Evolutionary conservation across 2,797 vertebrate species (phyloP), one percentile per base, ranked within the genome.

Genomic region (Brachyalestes nurse): DNA sequence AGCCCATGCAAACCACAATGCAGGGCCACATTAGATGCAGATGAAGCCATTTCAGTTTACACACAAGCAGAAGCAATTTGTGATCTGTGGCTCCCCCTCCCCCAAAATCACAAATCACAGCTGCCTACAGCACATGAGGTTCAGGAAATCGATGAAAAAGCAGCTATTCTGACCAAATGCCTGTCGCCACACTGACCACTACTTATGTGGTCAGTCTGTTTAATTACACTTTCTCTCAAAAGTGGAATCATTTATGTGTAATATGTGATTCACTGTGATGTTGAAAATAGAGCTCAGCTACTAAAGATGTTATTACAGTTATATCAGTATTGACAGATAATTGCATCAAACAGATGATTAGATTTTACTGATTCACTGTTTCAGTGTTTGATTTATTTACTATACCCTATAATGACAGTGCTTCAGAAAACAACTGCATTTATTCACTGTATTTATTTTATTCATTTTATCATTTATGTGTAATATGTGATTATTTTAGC

Each of bases 131-230:
- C 38, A n/a, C 34, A 40, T 66, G 64, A 34, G 17, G 8, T 42
- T 38, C 38, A 2, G 65, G 8, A 19, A 67, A 55, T 40, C 57
- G 71, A 77, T 83, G 38, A 14, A 66, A 19, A 61, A 76, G 78
- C 28, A 72, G 75, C 75, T 71, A 13, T 21, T 62, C 25, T 13
- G 69, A 45, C 1, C 21, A n/a, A 65, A 53, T 53, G 28, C 62
- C 55, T 49, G 23, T 76, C 61, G 4, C 60, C 42, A 28, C 64
- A 57, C 47, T n/a, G 1, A 76, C 60, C 70, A 75, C 9, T 73
- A 51, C 51, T 71, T 70, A 58, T 25, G 38, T 8, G 69, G 7
- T 57, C 42, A 72, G 23, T 77, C 58, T 61, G 9, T 12, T 62
- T 75, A 55, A 75, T 55, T 64, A 53, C 9, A 19, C 28, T 66